Evolutionary conservation across 1,140 invertebrate genomes (phyloP), one percentile per base, ranked within the genome.

Genomic region (Acromyrmex heyeri): DNA sequence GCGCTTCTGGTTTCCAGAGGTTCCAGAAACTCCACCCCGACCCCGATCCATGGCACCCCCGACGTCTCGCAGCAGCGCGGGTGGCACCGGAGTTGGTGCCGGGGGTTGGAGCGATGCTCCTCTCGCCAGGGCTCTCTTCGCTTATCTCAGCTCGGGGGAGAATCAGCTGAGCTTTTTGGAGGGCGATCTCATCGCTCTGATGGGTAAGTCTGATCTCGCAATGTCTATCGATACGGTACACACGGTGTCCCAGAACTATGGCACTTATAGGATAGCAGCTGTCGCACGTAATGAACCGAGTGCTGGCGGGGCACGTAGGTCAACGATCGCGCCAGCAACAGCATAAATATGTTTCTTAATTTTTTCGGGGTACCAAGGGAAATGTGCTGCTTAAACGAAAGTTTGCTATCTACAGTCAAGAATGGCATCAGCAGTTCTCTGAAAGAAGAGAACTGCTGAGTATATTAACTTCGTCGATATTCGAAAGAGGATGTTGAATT

Each of bases 161-260:
- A 98, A 98, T 95, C 98, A 99, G 95, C 96, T 99, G 55, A 98
- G 97, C 91, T 99, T 99, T 95, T 96, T 98, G 79, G 98, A 99
- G 95, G 98, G 98, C 87, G 98, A 99, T 94, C 96, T 98, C 76
- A 97, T 99, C 30, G 97, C 97, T 8, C 94, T 99, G 86, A 97
- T 99, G 87, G 98, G 98, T 93, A 91, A 94, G 93, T 91, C 79
- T 4, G 27, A 69, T 55, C 50, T 78, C n/a, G 38, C 34, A 24
- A 55, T 6, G 30, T 57, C 6, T n/a, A 10, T 62, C 21, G 38
- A 48, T 62, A 27, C 55, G 73, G 18, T 38, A 64, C 34, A 10
- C 50, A n/a, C 10, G 12, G 48, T 61, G 55, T 44, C 34, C n/a
- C 3, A 3, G 34, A 34, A 55, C 50, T 34, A 12, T 21, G 16